These are phyloP conservation scores for Montipora foliosa DNA, from an alignment of 64 coral and sea anemone genomes.

Conservation along the genomic window DNA sequence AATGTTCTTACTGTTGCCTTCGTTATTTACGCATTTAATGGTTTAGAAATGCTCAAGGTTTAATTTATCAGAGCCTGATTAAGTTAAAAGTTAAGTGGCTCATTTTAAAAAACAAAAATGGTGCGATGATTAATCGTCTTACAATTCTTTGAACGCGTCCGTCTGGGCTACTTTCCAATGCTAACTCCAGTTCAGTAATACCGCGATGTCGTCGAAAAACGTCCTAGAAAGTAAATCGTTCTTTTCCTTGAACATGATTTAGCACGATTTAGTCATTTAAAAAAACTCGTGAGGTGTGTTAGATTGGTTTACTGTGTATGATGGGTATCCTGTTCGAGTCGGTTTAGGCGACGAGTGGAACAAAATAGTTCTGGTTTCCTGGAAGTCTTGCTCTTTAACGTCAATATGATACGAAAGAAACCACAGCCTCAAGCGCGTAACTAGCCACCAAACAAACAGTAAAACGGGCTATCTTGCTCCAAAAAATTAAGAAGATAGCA, in stretches of 20 bases:
- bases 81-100: neutral
- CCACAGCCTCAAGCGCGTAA: no score
- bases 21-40: neutral
- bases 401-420: no score
- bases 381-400: no score
- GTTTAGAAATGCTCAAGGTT: neutral
- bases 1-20: neutral
- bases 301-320: neutral
- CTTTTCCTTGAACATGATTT: constrained; percentile 17
- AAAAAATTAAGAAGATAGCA: no score
- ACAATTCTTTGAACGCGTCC: constrained; percentile 48
- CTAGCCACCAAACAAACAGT: no score
- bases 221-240: constrained; percentile 46
- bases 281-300: neutral
- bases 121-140: constrained; percentile 18
- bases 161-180: constrained; percentile 37
- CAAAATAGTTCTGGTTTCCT: no score
- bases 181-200: constrained; percentile 49
- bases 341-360: no score
- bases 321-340: neutral
- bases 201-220: constrained; percentile 47
- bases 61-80: neutral
- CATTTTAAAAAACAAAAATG: neutral
- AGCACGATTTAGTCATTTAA: neutral
- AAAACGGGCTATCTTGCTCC: no score